A percentile compares a stretch with the other conserved stretches of the same genome.
Conservation (phyloP, 2,888 invertebrate genomes). For the Pristionchus arcanus region DNA sequence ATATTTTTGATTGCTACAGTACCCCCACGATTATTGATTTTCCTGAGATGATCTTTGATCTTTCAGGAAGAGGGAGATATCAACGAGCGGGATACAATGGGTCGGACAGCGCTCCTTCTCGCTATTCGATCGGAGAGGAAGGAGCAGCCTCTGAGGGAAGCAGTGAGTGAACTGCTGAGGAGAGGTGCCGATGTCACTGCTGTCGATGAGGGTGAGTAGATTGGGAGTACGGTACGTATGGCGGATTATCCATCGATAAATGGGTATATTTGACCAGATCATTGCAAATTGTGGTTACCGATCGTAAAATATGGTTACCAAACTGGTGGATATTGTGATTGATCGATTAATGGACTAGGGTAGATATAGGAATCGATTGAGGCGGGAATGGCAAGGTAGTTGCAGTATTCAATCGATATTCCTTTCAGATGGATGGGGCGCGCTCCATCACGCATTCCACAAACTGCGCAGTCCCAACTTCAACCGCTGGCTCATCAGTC, state of each 20-base stretch:
- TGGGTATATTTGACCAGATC: too few species aligned
- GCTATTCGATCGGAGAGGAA: background rate
- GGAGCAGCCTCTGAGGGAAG: background rate
- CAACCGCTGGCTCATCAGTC: background rate
- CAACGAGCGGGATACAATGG: background rate
- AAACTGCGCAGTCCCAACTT: conserved; percentile 22
- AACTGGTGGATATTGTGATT: background rate
- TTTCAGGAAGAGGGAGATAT: background rate
- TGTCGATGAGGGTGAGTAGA: conserved; percentile 18
- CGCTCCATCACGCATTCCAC: conserved; percentile 28
- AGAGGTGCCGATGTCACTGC: conserved; percentile 23
- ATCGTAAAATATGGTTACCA: too few species aligned
- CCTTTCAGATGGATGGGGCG: conserved; percentile 40
- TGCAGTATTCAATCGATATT: background rate
- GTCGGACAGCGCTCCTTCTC: background rate
- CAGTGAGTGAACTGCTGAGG: background rate
- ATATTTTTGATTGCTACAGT: too few species aligned
- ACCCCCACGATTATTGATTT: too few species aligned
- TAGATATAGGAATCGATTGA: background rate
- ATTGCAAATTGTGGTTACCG: too few species aligned
- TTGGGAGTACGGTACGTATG: background rate
- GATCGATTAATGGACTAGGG: background rate
- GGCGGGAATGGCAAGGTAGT: background rate
- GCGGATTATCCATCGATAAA: background rate
- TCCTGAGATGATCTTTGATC: too few species aligned